Base-by-base conservation (phyloP, 2,888 invertebrate genomes). In the Blastobasis lacticolella region DNA sequence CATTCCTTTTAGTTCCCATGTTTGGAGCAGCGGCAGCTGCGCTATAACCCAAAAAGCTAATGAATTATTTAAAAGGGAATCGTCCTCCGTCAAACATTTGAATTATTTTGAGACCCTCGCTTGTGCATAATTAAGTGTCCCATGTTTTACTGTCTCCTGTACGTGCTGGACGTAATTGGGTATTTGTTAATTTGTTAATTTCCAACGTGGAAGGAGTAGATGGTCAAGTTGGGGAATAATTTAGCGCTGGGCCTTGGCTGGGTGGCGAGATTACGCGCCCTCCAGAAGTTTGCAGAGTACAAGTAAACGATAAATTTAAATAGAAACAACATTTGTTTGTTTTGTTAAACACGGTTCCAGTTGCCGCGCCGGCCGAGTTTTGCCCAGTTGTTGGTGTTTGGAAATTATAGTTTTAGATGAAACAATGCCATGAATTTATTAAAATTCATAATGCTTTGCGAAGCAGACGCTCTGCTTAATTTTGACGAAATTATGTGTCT, bases 31-130 rank as follows among this genome's bases (percentile, higher is more conserved):
- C 58, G 55, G 57, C 64, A 63, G 73, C 76, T 79, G 78, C 67
- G 75, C 73, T 72, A 71, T 71, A 66, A 69, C 71, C 69, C 66
- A 65, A 71, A 65, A 66, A 23, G 23, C 23, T 23, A 23, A 83
- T 85, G 78, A 83, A 85, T 84, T 80, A 85, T 83, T 80, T 73
- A 83, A 68, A 65, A 71, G 67, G 69, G 67, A 73, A 69, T 69
- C 70, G 70, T 70, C 76, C 75, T 73, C 68, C 61, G 73, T 73
- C 71, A 73, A 75, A 71, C 73, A 74, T 81, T 79, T 78, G 75
- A 80, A 81, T 82, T 83, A 81, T 81, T 81, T 83, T 77, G 76
- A 75, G 73, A 72, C 67, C 68, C 71, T 74, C 67, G 62, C 68
- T 74, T 70, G 67, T 73, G 74, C 75, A 78, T 81, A 78, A 81